Evolutionary conservation across 2,797 vertebrate genomes (phyloP), one percentile per base, ranked within the genome.

Genomic region (Myoxocephalus aenaeus): DNA sequence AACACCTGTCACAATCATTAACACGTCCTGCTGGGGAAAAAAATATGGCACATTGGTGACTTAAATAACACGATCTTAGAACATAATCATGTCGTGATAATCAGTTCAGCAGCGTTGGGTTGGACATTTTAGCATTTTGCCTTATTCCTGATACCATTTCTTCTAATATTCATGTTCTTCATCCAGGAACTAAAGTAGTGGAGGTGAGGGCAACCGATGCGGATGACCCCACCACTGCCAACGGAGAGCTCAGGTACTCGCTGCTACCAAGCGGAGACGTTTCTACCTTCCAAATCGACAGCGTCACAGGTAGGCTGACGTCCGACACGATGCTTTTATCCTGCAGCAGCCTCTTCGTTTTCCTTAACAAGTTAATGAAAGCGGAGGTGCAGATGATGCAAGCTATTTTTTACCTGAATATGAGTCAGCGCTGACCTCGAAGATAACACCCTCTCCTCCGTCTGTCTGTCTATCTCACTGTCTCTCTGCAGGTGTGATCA

Each of bases 401-500:
- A 29, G 36, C 71, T 83, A 72, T 82, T 87, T 88, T 88, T 65
- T 70, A 68, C 25, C 5, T 10, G 7, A 46, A 27, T 32, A 40
- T 87, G 77, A 84, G 61, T 86, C 82, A 82, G 62, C 46, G 40
- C 42, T 75, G 74, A 82, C 72, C 67, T 67, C 71, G 65, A 20
- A 67, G 67, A 54, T 80, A 70, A 83, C 83, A 82, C 78, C 67
- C 66, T 51, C 46, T 25, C 57, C 51, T 29, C 58, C 22, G 18
- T 17, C 42, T 74, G 44, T 61, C 59, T 58, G 7, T 69, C 38
- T 67, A 53, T 38, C 66, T 53, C 50, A 57, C 68, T 20, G 25
- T 75, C 61, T 75, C 29, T 72, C 79, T 88, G 67, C 84, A 99
- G 98, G 98, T 87, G 14, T 88, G 76, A 96, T 99, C 89, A 93